Conservation (phyloP, 2,888 invertebrate species). For the Tuta absoluta region DNA sequence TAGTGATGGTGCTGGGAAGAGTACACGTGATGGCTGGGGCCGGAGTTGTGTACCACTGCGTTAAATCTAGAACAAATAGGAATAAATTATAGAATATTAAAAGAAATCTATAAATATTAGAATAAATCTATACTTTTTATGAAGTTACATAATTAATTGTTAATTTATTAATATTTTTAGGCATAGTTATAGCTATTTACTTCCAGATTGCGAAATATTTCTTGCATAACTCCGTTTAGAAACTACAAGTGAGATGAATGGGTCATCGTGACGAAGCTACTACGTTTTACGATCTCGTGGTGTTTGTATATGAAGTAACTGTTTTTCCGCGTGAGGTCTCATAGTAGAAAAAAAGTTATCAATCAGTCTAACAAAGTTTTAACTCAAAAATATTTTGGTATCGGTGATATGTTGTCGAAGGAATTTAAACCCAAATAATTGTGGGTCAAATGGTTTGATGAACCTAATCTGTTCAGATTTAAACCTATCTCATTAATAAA, state of each 20-base stretch:
- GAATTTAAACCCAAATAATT: too few species aligned
- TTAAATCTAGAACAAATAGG: conserved; percentile 68
- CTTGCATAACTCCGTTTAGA: not conserved
- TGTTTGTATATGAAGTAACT: conserved; percentile 1
- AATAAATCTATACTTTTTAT: too few species aligned
- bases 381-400: too few species aligned
- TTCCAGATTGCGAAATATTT: not conserved
- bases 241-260: not conserved
- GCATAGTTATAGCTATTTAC: too few species aligned
- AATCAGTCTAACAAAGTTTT: too few species aligned
- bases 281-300: not conserved
- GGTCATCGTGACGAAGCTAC: not conserved
- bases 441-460: too few species aligned
- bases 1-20: conserved; percentile 69
- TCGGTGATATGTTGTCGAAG: too few species aligned
- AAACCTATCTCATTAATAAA: too few species aligned
- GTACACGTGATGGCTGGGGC: conserved; percentile 72
- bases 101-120: not conserved
- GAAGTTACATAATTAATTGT: too few species aligned
- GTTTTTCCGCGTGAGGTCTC: not conserved
- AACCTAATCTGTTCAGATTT: too few species aligned
- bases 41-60: conserved; percentile 76
- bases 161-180: too few species aligned
- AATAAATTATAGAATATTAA: not conserved
- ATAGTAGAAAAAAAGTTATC: too few species aligned